A percentile compares a stretch with the other conserved stretches of the same genome.
These are phyloP conservation scores for Myotis vivesi DNA, from an alignment of 2,797 vertebrate genomes.

Conservation along the genomic window DNA sequence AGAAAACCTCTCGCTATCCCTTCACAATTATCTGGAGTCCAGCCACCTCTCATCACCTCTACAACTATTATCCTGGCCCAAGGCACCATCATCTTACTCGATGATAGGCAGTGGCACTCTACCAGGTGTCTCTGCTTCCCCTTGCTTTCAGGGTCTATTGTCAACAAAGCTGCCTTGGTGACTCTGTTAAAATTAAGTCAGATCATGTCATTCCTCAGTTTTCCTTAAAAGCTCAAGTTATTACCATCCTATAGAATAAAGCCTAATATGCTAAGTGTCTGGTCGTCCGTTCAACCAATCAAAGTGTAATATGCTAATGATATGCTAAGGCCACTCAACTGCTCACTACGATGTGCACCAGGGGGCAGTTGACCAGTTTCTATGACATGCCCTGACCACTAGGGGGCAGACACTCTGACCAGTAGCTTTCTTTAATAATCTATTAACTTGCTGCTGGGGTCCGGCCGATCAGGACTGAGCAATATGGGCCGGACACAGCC, in stretches of 20 bases:
- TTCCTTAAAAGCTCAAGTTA: slow-evolving; percentile 7
- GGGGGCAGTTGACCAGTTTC: too few species aligned
- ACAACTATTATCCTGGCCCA: not conserved
- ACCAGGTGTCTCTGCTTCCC: not conserved
- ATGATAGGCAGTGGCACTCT: not conserved
- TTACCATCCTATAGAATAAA: not conserved
- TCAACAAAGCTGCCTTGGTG: not conserved
- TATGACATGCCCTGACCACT: too few species aligned
- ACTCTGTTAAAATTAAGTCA: not conserved
- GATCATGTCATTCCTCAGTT: not conserved
- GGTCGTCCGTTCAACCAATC: too few species aligned
- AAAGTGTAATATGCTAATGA: too few species aligned
- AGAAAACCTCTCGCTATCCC: not conserved
- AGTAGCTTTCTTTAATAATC: too few species aligned
- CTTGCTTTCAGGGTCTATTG: not conserved
- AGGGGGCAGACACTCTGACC: too few species aligned
- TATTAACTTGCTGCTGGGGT: too few species aligned
- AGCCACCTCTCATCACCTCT: not conserved
- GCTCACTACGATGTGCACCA: too few species aligned
- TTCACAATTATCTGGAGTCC: not conserved
- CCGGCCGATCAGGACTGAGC: too few species aligned
- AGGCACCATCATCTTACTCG: not conserved
- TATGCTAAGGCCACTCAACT: too few species aligned
- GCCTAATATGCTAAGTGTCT: too few species aligned
- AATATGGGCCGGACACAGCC: too few species aligned